phyloP scores from a whole-genome alignment of 2,888 invertebrate species.

The Orthosia gracilis region DNA sequence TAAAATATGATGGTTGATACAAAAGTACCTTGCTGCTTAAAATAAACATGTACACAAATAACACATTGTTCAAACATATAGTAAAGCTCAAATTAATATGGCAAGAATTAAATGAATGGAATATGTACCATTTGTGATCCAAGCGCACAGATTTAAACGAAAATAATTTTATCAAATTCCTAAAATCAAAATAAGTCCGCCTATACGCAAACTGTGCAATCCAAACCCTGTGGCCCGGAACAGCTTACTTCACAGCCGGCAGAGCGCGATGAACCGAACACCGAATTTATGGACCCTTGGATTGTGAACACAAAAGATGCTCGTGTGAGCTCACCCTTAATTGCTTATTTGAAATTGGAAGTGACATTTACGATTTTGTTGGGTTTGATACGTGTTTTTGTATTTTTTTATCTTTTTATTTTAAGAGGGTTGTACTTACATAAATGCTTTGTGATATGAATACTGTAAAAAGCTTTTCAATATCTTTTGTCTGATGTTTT shows the following conservation, averaged over 20 bases:
- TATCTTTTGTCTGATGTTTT: too few species aligned
- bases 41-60: too few species aligned
- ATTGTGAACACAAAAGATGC: conserved; percentile 51
- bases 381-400: background rate
- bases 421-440: background rate
- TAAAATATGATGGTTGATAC: too few species aligned
- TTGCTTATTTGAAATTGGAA: conserved; percentile 47
- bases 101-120: background rate
- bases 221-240: conserved; percentile 56
- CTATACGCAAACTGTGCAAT: conserved; percentile 51
- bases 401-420: background rate
- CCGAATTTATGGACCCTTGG: conserved; percentile 63
- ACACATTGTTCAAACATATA: too few species aligned
- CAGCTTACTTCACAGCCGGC: conserved; percentile 66
- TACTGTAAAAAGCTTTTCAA: background rate
- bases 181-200: conserved; percentile 22
- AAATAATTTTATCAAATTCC: background rate
- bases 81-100: too few species aligned
- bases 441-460: background rate
- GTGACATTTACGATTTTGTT: conserved; percentile 43
- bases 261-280: conserved; percentile 67
- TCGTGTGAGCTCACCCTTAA: conserved; percentile 36
- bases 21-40: too few species aligned
- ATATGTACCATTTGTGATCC: too few species aligned
- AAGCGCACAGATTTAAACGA: too few species aligned